Conservation (phyloP, 2,113 vertebrate genomes). For the Eptesicus fuscus region DNA sequence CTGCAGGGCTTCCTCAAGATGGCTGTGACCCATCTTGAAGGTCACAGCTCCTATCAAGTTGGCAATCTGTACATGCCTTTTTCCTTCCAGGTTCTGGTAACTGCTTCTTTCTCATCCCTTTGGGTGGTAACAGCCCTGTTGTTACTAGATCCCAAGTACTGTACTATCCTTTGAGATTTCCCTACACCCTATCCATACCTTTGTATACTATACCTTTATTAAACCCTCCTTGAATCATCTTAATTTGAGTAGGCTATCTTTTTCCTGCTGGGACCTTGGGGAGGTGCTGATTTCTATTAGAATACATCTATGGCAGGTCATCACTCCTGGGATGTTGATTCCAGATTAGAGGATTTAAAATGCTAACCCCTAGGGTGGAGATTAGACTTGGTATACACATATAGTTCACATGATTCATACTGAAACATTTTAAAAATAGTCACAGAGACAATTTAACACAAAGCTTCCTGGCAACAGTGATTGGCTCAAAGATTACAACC, state of each 20-base stretch:
- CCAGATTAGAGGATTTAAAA: slow-evolving; percentile 40
- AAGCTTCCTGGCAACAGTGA: not conserved
- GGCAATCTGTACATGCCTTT: not conserved
- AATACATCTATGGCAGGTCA: not conserved
- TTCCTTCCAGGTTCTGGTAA: not conserved
- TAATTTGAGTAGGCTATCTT: not conserved
- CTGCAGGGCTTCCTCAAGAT: not conserved
- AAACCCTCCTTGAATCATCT: not conserved
- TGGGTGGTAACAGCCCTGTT: not conserved
- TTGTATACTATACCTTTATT: not conserved
- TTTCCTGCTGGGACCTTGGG: not conserved
- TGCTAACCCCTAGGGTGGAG: not conserved
- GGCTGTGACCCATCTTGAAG: not conserved
- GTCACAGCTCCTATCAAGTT: not conserved
- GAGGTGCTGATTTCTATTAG: not conserved
- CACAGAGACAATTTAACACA: not conserved
- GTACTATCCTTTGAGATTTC: not conserved
- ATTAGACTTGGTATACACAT: not conserved
- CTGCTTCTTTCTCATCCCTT: not conserved
- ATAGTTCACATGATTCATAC: not conserved
- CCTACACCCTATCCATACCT: not conserved
- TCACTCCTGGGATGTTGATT: not conserved
- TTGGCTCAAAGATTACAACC: slow-evolving; percentile 16
- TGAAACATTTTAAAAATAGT: slow-evolving; percentile 7
- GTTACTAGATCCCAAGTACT: not conserved